Evolutionary conservation across 2,113 vertebrate genomes (phyloP), one percentile per base, ranked within the genome.

Genomic region (Rhinichthys klamathensis): DNA sequence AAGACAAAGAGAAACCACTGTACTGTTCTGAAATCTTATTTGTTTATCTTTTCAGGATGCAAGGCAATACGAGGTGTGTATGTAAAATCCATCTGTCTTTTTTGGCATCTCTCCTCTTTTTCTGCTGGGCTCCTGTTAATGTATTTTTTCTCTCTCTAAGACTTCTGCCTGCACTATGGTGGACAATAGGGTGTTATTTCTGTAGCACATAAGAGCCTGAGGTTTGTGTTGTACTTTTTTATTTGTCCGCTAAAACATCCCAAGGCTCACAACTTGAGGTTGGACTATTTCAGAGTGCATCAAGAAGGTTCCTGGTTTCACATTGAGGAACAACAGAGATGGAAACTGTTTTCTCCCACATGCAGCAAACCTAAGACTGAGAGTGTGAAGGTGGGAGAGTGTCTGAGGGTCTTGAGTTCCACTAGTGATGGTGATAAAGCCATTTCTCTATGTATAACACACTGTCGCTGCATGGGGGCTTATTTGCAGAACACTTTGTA

Each of bases 21-120:
- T 23, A 72, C 70, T 41, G n/a, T 44, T 21, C 51, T 81, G 75
- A 83, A 92, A 63, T 75, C n/a, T 8, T 61, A 80, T 84, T 27
- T 85, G 75, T 91, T 74, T 92, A 58, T 94, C 83, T 92, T 92
- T 90, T 90, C 96, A 99, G 97, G 96, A 97, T 91, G 95, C 92
- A 83, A 96, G 93, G 92, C 95, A 96, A 91, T 96, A 96, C 93
- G 94, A 97, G 92, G 96, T 97, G 89, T 96, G 96, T 92, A 95
- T 96, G 94, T 97, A 97, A 93, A 93, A 91, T 87, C 87, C 90
- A 90, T 87, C 85, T 91, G 86, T 87, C 85, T 85, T 85, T 89
- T 81, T 86, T 87, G 54, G 63, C 73, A 13, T 18, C 54, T 67
- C 41, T 46, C 60, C 83, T 84, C 4, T 84, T 72, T 38, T 88